Evolutionary conservation across 2,113 vertebrate genomes (phyloP), one percentile per base, ranked within the genome.

Genomic region (Aegithalos caudatus): DNA sequence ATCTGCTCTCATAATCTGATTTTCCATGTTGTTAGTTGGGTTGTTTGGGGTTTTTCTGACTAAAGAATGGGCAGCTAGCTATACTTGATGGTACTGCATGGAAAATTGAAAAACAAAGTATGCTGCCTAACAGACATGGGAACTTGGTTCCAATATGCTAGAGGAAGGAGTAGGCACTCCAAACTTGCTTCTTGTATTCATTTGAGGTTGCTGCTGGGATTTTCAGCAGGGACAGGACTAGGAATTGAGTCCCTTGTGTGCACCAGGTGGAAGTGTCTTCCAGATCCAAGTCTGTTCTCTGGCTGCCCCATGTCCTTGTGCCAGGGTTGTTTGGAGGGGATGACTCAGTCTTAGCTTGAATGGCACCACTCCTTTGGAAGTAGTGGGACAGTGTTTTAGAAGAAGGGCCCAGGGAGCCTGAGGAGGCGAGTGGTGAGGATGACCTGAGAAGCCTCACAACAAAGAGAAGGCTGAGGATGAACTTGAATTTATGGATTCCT

Each of bases 351-450:
- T 38, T 7, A 44, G 37, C 24, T 77, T 10, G 69, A 61, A 38
- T 42, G 37, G 12, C n/a, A 28, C 40, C 20, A 3, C 7, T 72
- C 9, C 48, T 71, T 73, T 81, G 37, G 51, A 71, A 61, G 27
- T 27, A 6, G 10, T 40, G 47, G 38, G 54, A 25, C 15, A 3
- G 3, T 21, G 20, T 24, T 91, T 78, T 14, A 51, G 27, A 18
- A 50, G 51, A 35, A 70, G 45, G 14, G 3, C 9, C 3, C 21
- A 44, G 21, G 0, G 0, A 62, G 14, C 42, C 25, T 19, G 6
- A 40, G 40, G 27, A 62, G 35, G 5, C 0, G 1, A 48, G 33
- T 50, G 33, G 19, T 29, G 28, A 16, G 73, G 51, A 11, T 67
- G 56, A 48, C 17, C 37, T 90, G 47, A 58, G 61, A 64, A 74